These are phyloP conservation scores for Bombus polaris DNA, from an alignment of 1,140 invertebrate genomes.

Conservation along the genomic window DNA sequence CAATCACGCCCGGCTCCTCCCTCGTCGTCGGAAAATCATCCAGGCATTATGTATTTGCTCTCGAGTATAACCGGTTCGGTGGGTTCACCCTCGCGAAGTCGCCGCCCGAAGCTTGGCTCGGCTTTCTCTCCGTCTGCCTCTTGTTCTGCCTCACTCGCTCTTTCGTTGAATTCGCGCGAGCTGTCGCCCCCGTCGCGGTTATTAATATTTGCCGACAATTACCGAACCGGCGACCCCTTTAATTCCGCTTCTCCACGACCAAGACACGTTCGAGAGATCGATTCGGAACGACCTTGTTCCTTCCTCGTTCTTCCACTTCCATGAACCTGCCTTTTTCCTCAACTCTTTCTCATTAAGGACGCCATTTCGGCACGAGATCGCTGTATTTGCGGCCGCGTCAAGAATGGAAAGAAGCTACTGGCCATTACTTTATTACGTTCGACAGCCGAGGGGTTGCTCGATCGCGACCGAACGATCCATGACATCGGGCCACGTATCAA, in stretches of 20 bases:
- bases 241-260: slow-evolving; percentile 73
- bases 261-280: slow-evolving; percentile 76
- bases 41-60: slow-evolving; percentile 83
- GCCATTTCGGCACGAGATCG: neutral
- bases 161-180: slow-evolving; percentile 53
- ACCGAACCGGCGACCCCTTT: slow-evolving; percentile 78
- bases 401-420: slow-evolving; percentile 2
- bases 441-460: neutral
- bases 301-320: neutral
- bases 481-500: slow-evolving; percentile 57
- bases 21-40: slow-evolving; percentile 78
- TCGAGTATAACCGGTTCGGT: slow-evolving; percentile 80
- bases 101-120: slow-evolving; percentile 46
- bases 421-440: slow-evolving; percentile 65
- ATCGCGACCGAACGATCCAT: slow-evolving; percentile 1
- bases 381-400: neutral
- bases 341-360: neutral
- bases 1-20: slow-evolving; percentile 77
- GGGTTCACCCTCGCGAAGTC: slow-evolving; percentile 74
- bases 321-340: neutral
- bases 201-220: slow-evolving; percentile 84
- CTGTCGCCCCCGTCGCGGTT: slow-evolving; percentile 71
- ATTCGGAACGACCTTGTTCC: slow-evolving; percentile 41
- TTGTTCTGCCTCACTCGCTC: neutral
- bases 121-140: slow-evolving; percentile 23